Evolutionary conservation across 2,113 vertebrate species (phyloP), one percentile per base, ranked within the genome.

Genomic region (Agapornis roseicollis): DNA sequence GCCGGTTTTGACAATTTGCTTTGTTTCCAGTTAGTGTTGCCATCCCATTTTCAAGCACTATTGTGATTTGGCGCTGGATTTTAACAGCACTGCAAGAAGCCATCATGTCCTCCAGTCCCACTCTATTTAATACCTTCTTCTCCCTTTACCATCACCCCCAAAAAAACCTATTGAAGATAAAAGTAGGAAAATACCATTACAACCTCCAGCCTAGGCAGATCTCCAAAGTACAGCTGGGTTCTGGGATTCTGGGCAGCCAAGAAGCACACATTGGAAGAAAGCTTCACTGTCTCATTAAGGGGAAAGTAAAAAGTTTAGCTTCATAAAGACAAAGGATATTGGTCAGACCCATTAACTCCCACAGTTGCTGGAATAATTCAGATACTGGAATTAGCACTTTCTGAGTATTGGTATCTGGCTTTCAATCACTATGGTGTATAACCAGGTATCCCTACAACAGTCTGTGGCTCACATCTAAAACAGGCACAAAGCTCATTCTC

Each of bases 61-160:
- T 7, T 28, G 24, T 44, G 28, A 16, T 7, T 6, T 17, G 28
- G 52, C 31, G 29, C 0, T 1, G 33, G 19, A 8, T 1, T n/a
- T 55, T 80, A 92, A 61, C 37, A 71, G 2, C 35, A 31, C 35
- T 65, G 28, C 58, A 76, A 82, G 61, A 69, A 65, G 9, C 4
- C 29, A 10, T 29, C 35, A 4, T 49, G 79, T 18, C 52, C 13
- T 37, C 86, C 41, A 17, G 29, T 60, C 16, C 4, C 17, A 17
- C 35, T 50, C 7, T 46, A 23, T 68, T 92, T 50, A 28, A 5
- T 33, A 65, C 7, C 18, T 47, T 35, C 16, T 71, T 41, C 33
- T 86, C 24, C 35, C 25, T 55, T 65, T 44, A 56, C 9, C 25
- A 37, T 13, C 29, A 53, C 17, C 24, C 3, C 7, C 18, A 47